Base-by-base conservation (phyloP, 2,888 invertebrate species). In the Hololepta plana region DNA sequence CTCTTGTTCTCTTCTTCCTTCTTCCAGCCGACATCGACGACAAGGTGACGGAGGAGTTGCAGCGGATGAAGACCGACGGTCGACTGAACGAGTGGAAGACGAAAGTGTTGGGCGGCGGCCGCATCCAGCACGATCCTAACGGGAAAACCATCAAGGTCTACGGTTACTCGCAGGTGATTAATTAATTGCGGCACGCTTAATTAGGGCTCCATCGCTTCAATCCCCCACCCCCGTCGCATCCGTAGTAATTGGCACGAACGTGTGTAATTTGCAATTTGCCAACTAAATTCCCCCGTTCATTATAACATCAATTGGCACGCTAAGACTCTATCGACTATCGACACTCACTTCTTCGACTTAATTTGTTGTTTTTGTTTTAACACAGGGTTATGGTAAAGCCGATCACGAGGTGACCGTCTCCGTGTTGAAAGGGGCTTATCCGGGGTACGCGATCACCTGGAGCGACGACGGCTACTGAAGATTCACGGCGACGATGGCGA, bases 61-160 rank as follows among this genome's bases (percentile, higher is more conserved):
- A 59, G 32, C 44, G 52, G 21, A 26, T 59, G 17, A 59, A 64
- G 14, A 47, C 79, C 30, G 72, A 76, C 32, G 72, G 74, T 33
- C 32, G 33, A 4, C 42, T 53, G 5, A 37, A 41, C n/a, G 43
- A 47, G 12, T 52, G 48, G 49, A 40, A 42, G 27, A 42, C 47
- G 6, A 77, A 88, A 44, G 87, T 90, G 37, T 53, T 87, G 8
- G 95, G 95, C 3, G 95, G 95, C 11, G 95, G 95, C 8, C 66
- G 91, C 43, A 93, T 96, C 42, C 67, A 74, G 16, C 88, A 90
- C 53, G 72, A 82, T 31, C 60, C 80, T 0, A 64, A 62, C 4
- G 63, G 65, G 23, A 88, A 85, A 46, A 70, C 65, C 35, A 66
- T 95, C 22, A 72, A 77, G 44, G 80, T 96, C 33, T 95, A 84